Base-by-base conservation (phyloP, 2,888 invertebrate species). In the Mayetiola destructor region DNA sequence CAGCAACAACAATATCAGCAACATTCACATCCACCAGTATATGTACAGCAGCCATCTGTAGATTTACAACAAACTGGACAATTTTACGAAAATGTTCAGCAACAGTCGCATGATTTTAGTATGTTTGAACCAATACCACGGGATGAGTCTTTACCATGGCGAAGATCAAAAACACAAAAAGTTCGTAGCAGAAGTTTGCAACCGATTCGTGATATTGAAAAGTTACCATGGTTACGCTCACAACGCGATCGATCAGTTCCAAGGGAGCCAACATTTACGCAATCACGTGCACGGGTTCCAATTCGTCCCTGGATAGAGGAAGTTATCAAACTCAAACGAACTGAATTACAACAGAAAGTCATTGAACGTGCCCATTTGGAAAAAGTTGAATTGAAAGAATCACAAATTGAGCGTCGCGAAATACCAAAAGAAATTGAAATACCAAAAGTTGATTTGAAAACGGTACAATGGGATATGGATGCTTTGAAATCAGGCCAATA, bases 261-360 rank as follows among this genome's bases (percentile, higher is more conserved):
- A 37, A 70, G 70, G 58, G 66, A 66, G 58, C 67, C 69, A 21
- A 70, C 71, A 63, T 71, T 72, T 56, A 67, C 69, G 2, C 69
- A 68, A 56, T 63, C 66, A 57, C 61, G 62, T 66, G 37, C 37
- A 12, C 36, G 55, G 12, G 57, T 35, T 14, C 69, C 71, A 42
- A 66, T 72, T 54, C 73, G 77, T 64, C 77, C 80, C 10, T 80
- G 80, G 80, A 85, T 80, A 3, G 77, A 84, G 64, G 81, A 85
- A 69, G 76, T 77, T 61, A 74, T 80, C 16, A 72, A 68, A 39
- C 66, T 81, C 27, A 81, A 80, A 62, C 74, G 72, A 63, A 68
- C 73, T 59, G 66, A 66, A 62, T 63, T 66, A 16, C 68, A 70
- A 55, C 67, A 62, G 56, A 74, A 73, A 63, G 69, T 71, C 60